phyloP scores from a whole-genome alignment of 2,888 invertebrate genomes.

The Lasioglossum lativentre region DNA sequence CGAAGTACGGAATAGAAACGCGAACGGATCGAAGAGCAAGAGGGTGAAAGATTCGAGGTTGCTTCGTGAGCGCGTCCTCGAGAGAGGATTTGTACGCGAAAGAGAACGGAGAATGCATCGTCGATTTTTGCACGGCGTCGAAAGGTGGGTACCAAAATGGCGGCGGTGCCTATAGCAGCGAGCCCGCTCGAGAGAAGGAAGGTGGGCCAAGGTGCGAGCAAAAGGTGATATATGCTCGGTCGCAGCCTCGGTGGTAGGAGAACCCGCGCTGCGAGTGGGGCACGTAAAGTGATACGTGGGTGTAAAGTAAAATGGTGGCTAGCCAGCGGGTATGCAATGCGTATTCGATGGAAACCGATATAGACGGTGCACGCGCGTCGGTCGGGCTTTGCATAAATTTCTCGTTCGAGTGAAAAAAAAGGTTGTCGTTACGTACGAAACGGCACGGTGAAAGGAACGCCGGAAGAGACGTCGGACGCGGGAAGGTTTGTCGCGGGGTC shows the following conservation, averaged over 20 bases:
- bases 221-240: constrained; percentile 81
- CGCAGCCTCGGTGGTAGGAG: constrained; percentile 74
- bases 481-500: not conserved
- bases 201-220: constrained; percentile 74
- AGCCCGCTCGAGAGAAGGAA: constrained; percentile 48
- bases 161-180: constrained; percentile 54
- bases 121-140: not conserved
- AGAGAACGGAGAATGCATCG: not conserved
- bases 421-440: not conserved
- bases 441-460: not conserved
- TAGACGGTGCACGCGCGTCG: not conserved
- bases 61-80: no score
- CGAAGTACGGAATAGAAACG: not conserved
- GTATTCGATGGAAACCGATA: constrained; percentile 69
- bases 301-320: constrained; percentile 82
- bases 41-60: no score
- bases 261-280: constrained; percentile 53
- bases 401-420: not conserved
- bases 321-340: constrained; percentile 58
- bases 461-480: not conserved
- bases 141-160: constrained; percentile 76
- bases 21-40: not conserved
- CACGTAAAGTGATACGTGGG: constrained; percentile 81
- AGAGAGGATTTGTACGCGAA: not conserved
- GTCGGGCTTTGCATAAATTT: constrained; percentile 2